These are phyloP conservation scores for Nothobranchius furzeri DNA, from an alignment of 2,113 vertebrate genomes.

Conservation along the genomic window DNA sequence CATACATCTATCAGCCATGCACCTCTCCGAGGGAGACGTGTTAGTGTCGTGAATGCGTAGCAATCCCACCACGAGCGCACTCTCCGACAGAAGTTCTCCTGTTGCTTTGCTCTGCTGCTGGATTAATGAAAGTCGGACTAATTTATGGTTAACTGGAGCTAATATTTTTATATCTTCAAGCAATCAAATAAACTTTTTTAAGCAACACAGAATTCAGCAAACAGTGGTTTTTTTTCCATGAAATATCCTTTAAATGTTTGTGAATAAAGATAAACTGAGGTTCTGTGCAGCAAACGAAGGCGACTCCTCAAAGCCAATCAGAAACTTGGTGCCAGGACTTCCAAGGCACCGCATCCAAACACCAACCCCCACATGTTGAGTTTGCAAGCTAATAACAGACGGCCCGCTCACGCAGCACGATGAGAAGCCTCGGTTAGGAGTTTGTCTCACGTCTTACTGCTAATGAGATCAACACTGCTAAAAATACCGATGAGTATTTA, in stretches of 20 bases:
- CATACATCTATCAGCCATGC: constrained; percentile 53
- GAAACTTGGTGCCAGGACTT: constrained; percentile 3
- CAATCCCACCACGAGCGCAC: constrained; percentile 1
- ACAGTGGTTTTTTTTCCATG: constrained; percentile 27
- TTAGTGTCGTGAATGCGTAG: constrained; percentile 24
- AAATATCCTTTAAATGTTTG: constrained; percentile 6
- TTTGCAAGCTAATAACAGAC: constrained; percentile 37
- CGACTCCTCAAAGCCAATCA: constrained; percentile 3
- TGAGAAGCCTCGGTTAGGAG: constrained; percentile 30
- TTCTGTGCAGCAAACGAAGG: constrained; percentile 9
- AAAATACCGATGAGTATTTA: constrained; percentile 36
- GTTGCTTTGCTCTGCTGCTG: constrained; percentile 16
- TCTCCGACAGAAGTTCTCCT: constrained; percentile 1
- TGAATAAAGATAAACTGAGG: constrained; percentile 10
- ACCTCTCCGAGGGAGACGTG: constrained; percentile 27
- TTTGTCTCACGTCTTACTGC: constrained; percentile 25
- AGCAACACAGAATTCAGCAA: constrained; percentile 28
- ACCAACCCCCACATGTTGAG: constrained; percentile 33
- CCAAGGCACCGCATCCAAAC: constrained; percentile 16
- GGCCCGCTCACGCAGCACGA: constrained; percentile 18
- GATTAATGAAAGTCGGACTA: constrained; percentile 3
- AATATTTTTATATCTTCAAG: constrained; percentile 6
- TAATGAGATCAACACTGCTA: constrained; percentile 47
- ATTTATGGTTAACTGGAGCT: constrained; percentile 15
- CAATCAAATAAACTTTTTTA: constrained; percentile 14